Base-by-base conservation (phyloP, 1,140 invertebrate genomes). In the Danaus melanippus region DNA sequence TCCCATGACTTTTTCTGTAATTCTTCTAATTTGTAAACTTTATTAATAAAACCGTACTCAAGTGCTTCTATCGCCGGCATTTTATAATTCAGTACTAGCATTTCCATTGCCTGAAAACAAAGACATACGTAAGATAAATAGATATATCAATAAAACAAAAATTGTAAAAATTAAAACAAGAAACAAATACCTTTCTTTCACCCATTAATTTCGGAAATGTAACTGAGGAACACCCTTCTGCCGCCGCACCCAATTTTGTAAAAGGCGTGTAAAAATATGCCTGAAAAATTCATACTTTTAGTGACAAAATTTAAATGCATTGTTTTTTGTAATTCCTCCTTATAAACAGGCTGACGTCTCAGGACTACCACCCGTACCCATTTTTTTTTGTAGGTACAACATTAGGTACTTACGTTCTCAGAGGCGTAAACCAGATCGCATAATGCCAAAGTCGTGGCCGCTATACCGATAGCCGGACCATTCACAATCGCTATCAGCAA, bases 401-500 rank as follows among this genome's bases (percentile, higher is more conserved):
- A n/a, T n/a, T n/a, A n/a, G n/a, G n/a, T n/a, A 74, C 71, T 78
- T 66, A 84, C 79, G 75, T 82, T 69, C 60, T 74, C 78, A n/a
- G 92, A 92, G 43, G 95, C 94, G 86, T 95, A 97, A 17, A 98
- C 92, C 47, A 94, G 88, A 88, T 99, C 97, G 90, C 92, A 98
- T 0, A 98, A 87, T 9, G 91, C 91, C 12, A 97, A 81, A 0
- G 92, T 91, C 8, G 97, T 98, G 0, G 93, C 92, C 48, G 92
- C 92, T 63, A 99, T 92, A 12, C 98, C 98, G 60, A 98, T 90
- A n/a, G 97, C 96, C 48, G 95, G 96, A 41, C 97, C 97, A 90
- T 99, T 97, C 0, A 99, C 92, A 44, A 97, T 84, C 42, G 92
- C 94, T 56, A 98, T 90, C 44, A 99, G 74, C 12, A 97, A 88